Conservation (phyloP, 2,113 vertebrate species). For the human region DNA sequence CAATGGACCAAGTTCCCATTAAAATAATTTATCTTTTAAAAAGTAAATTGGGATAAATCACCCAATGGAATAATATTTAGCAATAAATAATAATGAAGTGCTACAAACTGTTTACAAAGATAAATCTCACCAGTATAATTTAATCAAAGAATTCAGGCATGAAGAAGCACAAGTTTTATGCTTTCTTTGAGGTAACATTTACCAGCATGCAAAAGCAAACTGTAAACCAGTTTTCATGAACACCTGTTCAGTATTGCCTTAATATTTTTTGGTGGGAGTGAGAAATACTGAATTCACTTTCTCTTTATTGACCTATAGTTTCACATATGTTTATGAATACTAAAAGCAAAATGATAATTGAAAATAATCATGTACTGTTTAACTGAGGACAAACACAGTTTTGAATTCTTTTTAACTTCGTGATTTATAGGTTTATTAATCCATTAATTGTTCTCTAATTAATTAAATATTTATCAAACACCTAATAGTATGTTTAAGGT, state of each 20-base stretch:
- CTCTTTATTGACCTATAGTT: not conserved
- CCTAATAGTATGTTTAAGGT: no score
- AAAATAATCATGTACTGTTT: not conserved
- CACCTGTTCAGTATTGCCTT: not conserved
- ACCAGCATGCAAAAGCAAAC: not conserved
- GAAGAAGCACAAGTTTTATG: not conserved
- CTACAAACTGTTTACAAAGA: not conserved
- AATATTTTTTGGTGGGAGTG: not conserved
- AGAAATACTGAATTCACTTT: not conserved
- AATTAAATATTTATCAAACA: no score
- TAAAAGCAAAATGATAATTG: not conserved
- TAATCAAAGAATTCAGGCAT: not conserved
- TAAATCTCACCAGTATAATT: not conserved
- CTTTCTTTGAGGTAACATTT: not conserved
- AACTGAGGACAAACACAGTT: not conserved
- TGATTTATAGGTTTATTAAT: no score
- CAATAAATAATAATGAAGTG: not conserved
- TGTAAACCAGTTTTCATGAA: not conserved
- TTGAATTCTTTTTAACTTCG: not conserved
- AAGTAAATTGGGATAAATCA: not conserved
- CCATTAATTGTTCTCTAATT: no score
- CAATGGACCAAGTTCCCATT: not conserved
- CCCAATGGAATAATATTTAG: not conserved
- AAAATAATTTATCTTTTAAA: not conserved
- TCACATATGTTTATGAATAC: not conserved